phyloP scores from a whole-genome alignment of 2,888 invertebrate species.

The Conus canariensis region DNA sequence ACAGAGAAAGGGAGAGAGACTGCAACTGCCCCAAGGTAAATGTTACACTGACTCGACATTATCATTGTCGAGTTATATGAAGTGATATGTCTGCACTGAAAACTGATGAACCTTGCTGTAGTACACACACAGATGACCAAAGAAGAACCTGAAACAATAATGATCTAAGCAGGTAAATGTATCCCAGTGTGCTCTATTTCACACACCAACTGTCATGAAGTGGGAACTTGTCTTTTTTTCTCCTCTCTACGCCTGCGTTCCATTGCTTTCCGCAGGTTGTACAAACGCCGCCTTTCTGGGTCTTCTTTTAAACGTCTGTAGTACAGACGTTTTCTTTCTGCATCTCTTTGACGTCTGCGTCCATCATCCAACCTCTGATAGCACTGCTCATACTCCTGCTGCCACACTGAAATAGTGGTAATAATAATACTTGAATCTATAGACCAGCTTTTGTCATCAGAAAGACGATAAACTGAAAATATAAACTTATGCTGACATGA shows the following conservation, averaged over 20 bases:
- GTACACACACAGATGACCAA: too few species aligned
- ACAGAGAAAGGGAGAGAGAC: conserved; percentile 33
- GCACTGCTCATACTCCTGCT: conserved; percentile 25
- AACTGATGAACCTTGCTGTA: too few species aligned
- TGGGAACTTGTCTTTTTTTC: background rate
- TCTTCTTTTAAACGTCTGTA: background rate
- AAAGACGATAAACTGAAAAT: background rate
- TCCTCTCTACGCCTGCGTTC: conserved; percentile 13
- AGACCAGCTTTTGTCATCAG: background rate
- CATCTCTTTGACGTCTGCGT: conserved; percentile 21
- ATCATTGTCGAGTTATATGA: too few species aligned
- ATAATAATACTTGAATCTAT: background rate
- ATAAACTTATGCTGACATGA: too few species aligned
- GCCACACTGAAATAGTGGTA: conserved; percentile 18
- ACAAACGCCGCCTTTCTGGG: conserved; percentile 22
- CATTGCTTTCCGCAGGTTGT: conserved; percentile 30
- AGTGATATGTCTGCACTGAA: too few species aligned
- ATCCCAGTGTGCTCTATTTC: too few species aligned
- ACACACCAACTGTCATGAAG: background rate
- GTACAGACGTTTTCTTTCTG: conserved; percentile 24
- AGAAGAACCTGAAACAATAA: too few species aligned
- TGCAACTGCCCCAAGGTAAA: background rate
- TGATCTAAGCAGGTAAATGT: too few species aligned
- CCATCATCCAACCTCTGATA: conserved; percentile 5
- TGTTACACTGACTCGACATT: too few species aligned